Base-by-base conservation (phyloP, 2,888 invertebrate species). In the Plebejus anna region DNA sequence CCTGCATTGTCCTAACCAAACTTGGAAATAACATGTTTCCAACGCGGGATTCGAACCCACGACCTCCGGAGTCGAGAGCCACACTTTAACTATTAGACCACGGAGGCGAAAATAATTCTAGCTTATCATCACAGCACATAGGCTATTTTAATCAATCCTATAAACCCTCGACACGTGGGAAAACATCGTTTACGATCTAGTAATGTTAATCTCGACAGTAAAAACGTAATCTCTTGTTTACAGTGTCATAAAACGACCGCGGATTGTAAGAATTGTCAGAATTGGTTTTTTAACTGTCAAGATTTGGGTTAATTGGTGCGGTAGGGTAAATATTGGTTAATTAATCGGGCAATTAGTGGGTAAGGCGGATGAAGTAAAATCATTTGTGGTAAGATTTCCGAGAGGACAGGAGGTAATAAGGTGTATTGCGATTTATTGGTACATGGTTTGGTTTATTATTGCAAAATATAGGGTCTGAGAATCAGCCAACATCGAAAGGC, bases 191-290 rank as follows among this genome's bases (percentile, higher is more conserved):
- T 85, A 87, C 81, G 84, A 83, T 78, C 82, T 83, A 83, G 84
- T 86, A 84, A 85, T 84, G 83, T 85, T 84, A 84, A 85, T 85
- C 84, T 81, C 75, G 79, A 77, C 79, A 81, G 79, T 82, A 84
- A 85, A 85, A 82, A 78, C 80, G 76, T 82, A 82, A 83, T 84
- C 85, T 84, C 84, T 84, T 82, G 81, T 85, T 87, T 84, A 86
- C 81, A 79, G 81, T 78, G 79, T 81, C 78, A 80, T 87, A 85
- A 86, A 87, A 78, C 77, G 73, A 77, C 77, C 75, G 75, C 76
- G 77, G 78, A 80, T 80, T 78, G 76, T 61, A 61, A 61, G 61
- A 28, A 61, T 61, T 61, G 61, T 28, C 61, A 61, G 61, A 61
- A 61, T 61, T 61, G 61, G 9, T 61, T 61, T 61, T 61, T 61